Percentiles rank a stretch among this genome's conserved stretches.
Conservation (phyloP, 2,888 invertebrate genomes). For the Pocota personata region DNA sequence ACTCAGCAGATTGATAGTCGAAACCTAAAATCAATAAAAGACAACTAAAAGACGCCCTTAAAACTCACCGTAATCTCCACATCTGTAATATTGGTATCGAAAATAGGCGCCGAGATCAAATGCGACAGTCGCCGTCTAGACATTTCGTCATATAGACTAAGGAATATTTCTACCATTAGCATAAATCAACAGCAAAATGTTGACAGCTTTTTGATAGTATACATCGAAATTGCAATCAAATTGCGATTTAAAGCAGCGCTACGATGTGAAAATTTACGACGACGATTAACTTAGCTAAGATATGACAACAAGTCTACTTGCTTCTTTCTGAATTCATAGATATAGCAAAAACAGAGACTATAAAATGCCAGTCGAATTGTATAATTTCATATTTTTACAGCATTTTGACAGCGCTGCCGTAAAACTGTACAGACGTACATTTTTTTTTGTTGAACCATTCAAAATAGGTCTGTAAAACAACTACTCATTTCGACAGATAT, state of each 20-base stretch:
- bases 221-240: neutral
- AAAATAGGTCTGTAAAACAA: neutral
- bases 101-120: neutral
- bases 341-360: neutral
- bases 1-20: too few relatives aligned
- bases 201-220: neutral
- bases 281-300: neutral
- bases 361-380: neutral
- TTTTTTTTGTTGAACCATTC: neutral
- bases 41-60: too few relatives aligned
- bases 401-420: constrained; percentile 54
- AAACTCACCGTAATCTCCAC: too few relatives aligned
- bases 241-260: neutral
- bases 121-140: neutral
- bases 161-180: neutral
- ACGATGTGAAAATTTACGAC: neutral
- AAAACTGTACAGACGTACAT: neutral
- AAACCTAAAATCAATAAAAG: too few relatives aligned
- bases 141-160: neutral
- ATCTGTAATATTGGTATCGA: neutral
- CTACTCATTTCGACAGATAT: neutral
- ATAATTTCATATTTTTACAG: constrained; percentile 31
- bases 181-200: neutral
- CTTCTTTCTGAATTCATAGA: neutral
- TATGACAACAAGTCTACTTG: neutral